Evolutionary conservation across 1,140 invertebrate species (phyloP), one percentile per base, ranked within the genome.

Genomic region (honey bee (Apis mellifera)): DNA sequence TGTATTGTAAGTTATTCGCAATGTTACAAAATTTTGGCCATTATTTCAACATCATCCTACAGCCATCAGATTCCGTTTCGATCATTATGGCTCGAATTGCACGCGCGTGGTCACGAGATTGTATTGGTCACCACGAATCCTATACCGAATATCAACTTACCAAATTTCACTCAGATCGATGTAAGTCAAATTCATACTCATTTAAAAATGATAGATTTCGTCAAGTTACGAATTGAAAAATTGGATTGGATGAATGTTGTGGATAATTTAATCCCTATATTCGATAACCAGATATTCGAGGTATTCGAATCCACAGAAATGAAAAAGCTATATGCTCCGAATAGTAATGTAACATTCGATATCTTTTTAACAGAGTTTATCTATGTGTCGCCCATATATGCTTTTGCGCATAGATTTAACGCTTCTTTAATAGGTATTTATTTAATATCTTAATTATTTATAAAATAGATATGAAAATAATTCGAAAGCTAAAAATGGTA

Each of bases 11-110:
- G 4, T 0, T 17, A 59, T 0, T 11, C 23, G 19, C 42, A 89
- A 64, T 75, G 92, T 93, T 42, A 42, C 55, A 92, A 89, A 72
- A 96, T 96, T 75, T 86, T 96, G 23, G 94, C 91, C 1, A 86
- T 95, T 0, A 90, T 95, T 68, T 91, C 95, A 9, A 90, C 90
- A 11, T 91, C 95, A 1, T 94, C 94, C 0, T 92, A 94, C 70
- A 96, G 95, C 84, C 95, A 96, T 87, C 95, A 95, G 90, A 88
- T 95, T 5, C 93, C 95, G 0, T 95, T 94, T 77, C 91, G 83
- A 82, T 90, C 87, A 57, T 80, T 94, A 84, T 93, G 90, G 82
- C 90, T 84, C 2, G 89, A 90, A 52, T 70, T 95, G 57, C 89
- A 89, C 0, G 80, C 77, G 48, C 90, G 92, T 42, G 95, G 95